Conservation (phyloP, 2,888 invertebrate species). For the Luperina testacea region DNA sequence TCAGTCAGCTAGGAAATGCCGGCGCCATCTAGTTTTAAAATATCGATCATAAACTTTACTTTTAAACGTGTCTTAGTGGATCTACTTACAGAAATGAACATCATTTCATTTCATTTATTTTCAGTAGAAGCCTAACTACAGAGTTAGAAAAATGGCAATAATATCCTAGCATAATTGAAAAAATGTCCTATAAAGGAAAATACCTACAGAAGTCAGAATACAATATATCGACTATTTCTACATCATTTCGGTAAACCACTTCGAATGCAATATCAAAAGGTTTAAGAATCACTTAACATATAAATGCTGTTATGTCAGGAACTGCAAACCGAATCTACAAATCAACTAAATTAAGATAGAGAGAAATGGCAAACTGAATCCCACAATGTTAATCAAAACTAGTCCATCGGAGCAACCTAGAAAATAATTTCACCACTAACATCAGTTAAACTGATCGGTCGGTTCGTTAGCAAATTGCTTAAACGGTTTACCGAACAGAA, state of each 20-base stretch:
- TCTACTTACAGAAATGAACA: background rate
- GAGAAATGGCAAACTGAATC: background rate
- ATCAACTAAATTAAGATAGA: background rate
- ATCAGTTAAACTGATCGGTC: constrained; percentile 12
- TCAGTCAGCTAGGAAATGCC: too few relatives aligned
- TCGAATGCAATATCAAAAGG: background rate
- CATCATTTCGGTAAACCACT: background rate
- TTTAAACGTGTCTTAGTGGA: too few relatives aligned
- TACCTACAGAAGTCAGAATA: background rate
- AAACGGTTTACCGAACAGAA: constrained; percentile 40
- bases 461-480: constrained; percentile 55
- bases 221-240: background rate
- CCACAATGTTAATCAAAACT: background rate
- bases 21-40: too few relatives aligned
- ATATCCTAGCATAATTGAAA: background rate
- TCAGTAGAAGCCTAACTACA: background rate
- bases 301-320: too few relatives aligned
- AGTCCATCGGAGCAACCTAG: background rate
- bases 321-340: background rate
- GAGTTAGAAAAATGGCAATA: background rate
- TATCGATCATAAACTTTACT: too few relatives aligned
- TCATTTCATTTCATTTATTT: background rate
- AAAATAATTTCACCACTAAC: constrained; percentile 31
- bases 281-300: background rate
- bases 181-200: background rate